These are phyloP conservation scores for Vanacampus margaritifer DNA, from an alignment of 2,113 vertebrate species.

Conservation along the genomic window DNA sequence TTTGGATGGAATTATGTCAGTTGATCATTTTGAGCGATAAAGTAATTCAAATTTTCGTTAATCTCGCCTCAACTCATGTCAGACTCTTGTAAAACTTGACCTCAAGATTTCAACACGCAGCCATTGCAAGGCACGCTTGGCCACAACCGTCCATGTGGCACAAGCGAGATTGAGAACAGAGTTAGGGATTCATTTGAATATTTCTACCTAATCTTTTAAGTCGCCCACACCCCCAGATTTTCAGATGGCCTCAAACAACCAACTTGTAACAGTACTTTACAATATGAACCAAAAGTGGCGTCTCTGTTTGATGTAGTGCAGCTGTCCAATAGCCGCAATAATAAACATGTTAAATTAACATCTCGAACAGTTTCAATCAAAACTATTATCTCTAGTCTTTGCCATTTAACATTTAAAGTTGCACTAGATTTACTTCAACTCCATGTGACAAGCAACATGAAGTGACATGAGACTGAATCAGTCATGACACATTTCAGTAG, in stretches of 20 bases:
- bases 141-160: slow-evolving; percentile 27
- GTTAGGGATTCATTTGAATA: slow-evolving; percentile 62
- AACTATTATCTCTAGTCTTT: too few relatives aligned
- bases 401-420: background rate
- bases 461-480: slow-evolving; percentile 26
- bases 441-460: slow-evolving; percentile 3
- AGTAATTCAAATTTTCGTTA: slow-evolving; percentile 12
- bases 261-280: background rate
- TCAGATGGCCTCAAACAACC: slow-evolving; percentile 38
- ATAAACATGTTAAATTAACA: too few relatives aligned
- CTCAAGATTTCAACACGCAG: background rate
- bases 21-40: slow-evolving; percentile 25
- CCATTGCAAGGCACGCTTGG: slow-evolving; percentile 15
- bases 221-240: slow-evolving; percentile 22
- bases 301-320: too few relatives aligned
- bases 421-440: slow-evolving; percentile 3
- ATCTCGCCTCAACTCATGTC: slow-evolving; percentile 7
- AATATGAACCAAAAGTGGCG: too few relatives aligned
- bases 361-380: too few relatives aligned
- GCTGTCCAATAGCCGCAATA: too few relatives aligned
- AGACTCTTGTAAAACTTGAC: slow-evolving; percentile 11
- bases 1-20: slow-evolving; percentile 22
- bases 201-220: slow-evolving; percentile 54
- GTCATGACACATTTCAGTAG: slow-evolving; percentile 14
- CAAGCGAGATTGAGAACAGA: slow-evolving; percentile 54